Conservation (phyloP, 1,140 invertebrate genomes). For the Samia ricini region DNA sequence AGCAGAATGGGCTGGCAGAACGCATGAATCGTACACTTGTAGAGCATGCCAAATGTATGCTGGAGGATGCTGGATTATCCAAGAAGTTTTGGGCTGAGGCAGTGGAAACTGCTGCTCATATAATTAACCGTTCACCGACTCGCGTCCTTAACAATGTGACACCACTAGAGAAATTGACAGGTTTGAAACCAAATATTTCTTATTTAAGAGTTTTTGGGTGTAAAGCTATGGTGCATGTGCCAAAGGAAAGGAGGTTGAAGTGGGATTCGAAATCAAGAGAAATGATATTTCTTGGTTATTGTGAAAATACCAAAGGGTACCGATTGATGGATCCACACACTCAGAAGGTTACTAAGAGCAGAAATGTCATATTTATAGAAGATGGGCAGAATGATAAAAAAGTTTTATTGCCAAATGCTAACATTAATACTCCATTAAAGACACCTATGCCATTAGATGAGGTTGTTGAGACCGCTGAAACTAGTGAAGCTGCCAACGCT, state of each 20-base stretch:
- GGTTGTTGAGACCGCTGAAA: background rate
- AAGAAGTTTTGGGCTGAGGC: background rate
- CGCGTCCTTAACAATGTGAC: conserved; percentile 30
- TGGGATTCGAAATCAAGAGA: conserved; percentile 50
- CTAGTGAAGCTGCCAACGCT: too few relatives aligned
- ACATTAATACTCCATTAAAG: too few relatives aligned
- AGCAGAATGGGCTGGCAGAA: too few relatives aligned
- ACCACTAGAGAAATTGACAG: conserved; percentile 58
- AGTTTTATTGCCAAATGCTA: too few relatives aligned
- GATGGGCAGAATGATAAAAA: conserved; percentile 6
- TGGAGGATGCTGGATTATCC: background rate
- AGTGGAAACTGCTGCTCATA: conserved; percentile 10
- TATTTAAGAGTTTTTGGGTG: conserved; percentile 54
- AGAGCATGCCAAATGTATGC: conserved; percentile 3
- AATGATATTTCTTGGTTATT: conserved; percentile 61
- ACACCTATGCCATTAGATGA: background rate
- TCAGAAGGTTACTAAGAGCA: conserved; percentile 10
- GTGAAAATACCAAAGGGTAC: conserved; percentile 47
- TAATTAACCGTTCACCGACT: conserved; percentile 28
- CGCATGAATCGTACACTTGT: too few relatives aligned
- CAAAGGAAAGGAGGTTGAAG: conserved; percentile 53
- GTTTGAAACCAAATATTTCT: conserved; percentile 46
- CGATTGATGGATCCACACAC: conserved; percentile 37
- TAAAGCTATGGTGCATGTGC: conserved; percentile 51
- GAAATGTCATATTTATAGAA: conserved; percentile 17